Base-by-base conservation (phyloP, 1,140 invertebrate species). In the Ganaspis sp. region DNA sequence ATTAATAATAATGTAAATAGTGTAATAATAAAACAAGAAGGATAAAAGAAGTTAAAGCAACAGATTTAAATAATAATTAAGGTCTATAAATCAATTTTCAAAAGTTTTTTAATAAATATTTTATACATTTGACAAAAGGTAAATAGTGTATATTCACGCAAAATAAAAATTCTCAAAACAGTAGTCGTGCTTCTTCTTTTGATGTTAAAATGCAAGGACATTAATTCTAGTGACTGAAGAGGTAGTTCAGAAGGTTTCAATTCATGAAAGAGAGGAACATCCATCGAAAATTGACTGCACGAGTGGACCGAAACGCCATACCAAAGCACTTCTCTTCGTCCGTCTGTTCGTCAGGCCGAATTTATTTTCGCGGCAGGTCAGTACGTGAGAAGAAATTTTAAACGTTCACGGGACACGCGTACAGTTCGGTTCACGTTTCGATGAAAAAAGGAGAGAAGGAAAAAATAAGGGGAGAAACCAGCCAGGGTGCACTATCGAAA, bases 361-460 rank as follows among this genome's bases (percentile, higher is more conserved):
- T 77, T 77, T 80, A 80, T 80, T 74, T 79, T 54, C 15, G 23
- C 58, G 21, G 37, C 17, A 71, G 75, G 54, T 49, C 29, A 11
- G 17, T 76, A 79, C 78, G 74, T 79, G 78, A 79, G 40, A 1
- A 11, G 78, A 79, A 79, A 79, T 79, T 76, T 76, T 2, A 64
- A 64, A 64, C 54, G 15, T 29, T 29, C 54, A 15, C 2, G 12
- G 26, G 23, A 64, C 54, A 64, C 21, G 54, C 26, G 54, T 23
- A 58, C 54, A 9, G 21, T 34, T 29, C 1, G 5, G 21, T 64
- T 64, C 26, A 64, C 21, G 21, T 64, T 26, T 64, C 45, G 45
- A 6, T n/a, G 17, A 4, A 12, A 45, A 45, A 45, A 45, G n/a
- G n/a, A 45, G n/a, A 64, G 5, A 64, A 29, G 29, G n/a, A 26